These are phyloP conservation scores for Mus musculus DNA, from an alignment of 2,113 vertebrate genomes.

Conservation along the genomic window GRCm39 chr12:31446001-31446500, in stretches of 20 bases:
- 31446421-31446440: not conserved
- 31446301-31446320: constrained; percentile 9
- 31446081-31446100: not conserved
- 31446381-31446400: not conserved
- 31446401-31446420: not conserved
- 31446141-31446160: not conserved
- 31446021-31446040: not conserved
- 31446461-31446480: not conserved
- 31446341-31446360: not conserved
- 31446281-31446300: constrained; percentile 7
- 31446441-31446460: not conserved
- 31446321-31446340: not conserved
- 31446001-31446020: not conserved
- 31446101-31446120: not conserved
- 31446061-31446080: not conserved
- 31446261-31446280: not conserved
- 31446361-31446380: constrained; percentile 17
- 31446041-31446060: not conserved
- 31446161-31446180: not conserved
- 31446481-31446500: not conserved
- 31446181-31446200: not conserved
- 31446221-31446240: not conserved
- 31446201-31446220: not conserved
- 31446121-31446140: not conserved
- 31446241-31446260: not conserved